phyloP scores from a whole-genome alignment of 2,797 vertebrate genomes.

The Basileuterus tristriatus region DNA sequence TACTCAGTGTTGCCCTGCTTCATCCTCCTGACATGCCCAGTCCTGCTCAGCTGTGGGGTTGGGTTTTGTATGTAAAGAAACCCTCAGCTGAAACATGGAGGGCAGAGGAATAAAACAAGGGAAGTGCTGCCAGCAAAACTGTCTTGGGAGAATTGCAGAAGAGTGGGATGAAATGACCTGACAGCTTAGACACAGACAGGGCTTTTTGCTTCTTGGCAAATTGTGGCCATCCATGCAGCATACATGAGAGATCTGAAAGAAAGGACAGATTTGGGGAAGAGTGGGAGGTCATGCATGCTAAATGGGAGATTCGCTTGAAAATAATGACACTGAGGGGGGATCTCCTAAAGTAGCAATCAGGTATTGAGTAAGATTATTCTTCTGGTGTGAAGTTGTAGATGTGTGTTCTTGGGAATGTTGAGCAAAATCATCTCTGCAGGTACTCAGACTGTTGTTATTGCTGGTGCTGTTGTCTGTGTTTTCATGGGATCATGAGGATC shows the following conservation, averaged over 20 bases:
- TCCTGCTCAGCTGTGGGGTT: not conserved
- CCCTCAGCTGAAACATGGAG: not conserved
- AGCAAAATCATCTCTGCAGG: not conserved
- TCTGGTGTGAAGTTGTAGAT: not conserved
- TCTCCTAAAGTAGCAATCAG: accelerated
- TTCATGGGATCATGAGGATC: not conserved
- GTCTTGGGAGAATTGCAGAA: not conserved
- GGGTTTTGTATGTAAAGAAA: not conserved
- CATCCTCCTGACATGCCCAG: not conserved
- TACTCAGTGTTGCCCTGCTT: not conserved
- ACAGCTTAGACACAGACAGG: not conserved
- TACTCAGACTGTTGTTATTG: not conserved
- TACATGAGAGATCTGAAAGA: not conserved
- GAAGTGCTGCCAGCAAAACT: not conserved
- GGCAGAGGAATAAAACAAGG: not conserved
- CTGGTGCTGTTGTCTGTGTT: not conserved
- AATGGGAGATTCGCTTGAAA: not conserved
- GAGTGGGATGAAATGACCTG: not conserved
- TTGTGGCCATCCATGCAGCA: not conserved
- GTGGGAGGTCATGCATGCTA: not conserved
- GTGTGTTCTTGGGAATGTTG: not conserved
- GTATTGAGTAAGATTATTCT: not conserved
- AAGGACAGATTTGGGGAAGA: not conserved
- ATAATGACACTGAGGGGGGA: not conserved
- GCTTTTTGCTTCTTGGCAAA: not conserved